These are phyloP conservation scores for Sarcophaga rosellei DNA, from an alignment of 2,888 invertebrate genomes.

Conservation along the genomic window DNA sequence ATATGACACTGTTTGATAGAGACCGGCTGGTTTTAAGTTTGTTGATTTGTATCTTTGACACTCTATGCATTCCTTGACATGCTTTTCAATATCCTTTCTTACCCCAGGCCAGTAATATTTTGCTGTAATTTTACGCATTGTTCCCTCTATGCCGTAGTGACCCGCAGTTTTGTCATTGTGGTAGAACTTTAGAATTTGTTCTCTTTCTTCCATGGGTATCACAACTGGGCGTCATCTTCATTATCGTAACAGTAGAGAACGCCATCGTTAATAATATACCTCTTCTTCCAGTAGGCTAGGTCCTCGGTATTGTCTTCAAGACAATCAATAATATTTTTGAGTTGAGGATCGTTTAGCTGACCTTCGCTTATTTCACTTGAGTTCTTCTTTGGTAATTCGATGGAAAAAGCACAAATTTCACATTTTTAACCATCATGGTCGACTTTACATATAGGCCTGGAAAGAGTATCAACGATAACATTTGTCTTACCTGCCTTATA, in stretches of 20 bases:
- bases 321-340: conserved; percentile 36
- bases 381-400: conserved; percentile 35
- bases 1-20: conserved; percentile 60
- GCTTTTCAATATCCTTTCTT: not conserved
- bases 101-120: conserved; percentile 50
- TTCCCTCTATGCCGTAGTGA: too few relatives aligned
- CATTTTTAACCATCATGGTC: conserved; percentile 2
- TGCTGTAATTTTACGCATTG: conserved; percentile 8
- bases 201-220: conserved; percentile 13
- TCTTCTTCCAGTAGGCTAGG: conserved; percentile 38
- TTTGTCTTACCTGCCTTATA: conserved; percentile 72
- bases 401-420: conserved; percentile 32
- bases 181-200: conserved; percentile 7
- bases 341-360: conserved; percentile 29
- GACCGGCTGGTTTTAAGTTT: conserved; percentile 64
- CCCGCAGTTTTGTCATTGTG: conserved; percentile 58
- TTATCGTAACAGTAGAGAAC: too few relatives aligned
- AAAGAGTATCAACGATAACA: not conserved
- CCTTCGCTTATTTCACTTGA: conserved; percentile 1
- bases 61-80: conserved; percentile 45
- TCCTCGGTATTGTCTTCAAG: conserved; percentile 33
- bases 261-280: not conserved
- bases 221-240: conserved; percentile 17
- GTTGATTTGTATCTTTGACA: conserved; percentile 59
- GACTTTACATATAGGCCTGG: not conserved